A percentile compares a stretch with the other conserved stretches of the same genome.
These are phyloP conservation scores for Epistrophe eligans DNA, from an alignment of 2,888 invertebrate species.

Conservation along the genomic window DNA sequence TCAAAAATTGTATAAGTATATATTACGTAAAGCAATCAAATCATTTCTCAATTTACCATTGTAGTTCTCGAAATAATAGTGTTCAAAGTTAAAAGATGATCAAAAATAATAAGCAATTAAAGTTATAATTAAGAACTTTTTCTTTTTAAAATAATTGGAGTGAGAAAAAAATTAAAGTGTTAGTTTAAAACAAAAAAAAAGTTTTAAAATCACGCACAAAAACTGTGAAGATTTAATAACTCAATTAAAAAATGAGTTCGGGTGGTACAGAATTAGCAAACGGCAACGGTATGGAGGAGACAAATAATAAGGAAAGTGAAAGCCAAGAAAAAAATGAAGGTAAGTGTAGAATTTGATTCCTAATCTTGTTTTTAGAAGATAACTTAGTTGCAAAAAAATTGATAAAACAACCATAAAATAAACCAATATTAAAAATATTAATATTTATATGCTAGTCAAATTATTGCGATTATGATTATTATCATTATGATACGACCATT, in stretches of 20 bases:
- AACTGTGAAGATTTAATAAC: slow-evolving; percentile 33
- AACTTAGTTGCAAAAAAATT: too few relatives aligned
- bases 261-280: slow-evolving; percentile 57
- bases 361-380: too few relatives aligned
- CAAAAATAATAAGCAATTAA: slow-evolving; percentile 46
- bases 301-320: slow-evolving; percentile 51
- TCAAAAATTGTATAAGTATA: background rate
- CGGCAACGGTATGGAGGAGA: slow-evolving; percentile 53
- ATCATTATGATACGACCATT: too few relatives aligned
- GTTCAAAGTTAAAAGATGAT: slow-evolving; percentile 39
- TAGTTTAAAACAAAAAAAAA: background rate
- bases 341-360: slow-evolving; percentile 26
- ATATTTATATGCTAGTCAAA: too few relatives aligned
- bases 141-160: slow-evolving; percentile 8
- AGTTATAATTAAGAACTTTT: slow-evolving; percentile 5
- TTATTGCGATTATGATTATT: too few relatives aligned
- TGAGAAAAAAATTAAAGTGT: slow-evolving; percentile 5
- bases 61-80: background rate
- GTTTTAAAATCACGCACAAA: background rate
- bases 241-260: slow-evolving; percentile 57
- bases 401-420: too few relatives aligned
- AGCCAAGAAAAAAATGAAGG: slow-evolving; percentile 59
- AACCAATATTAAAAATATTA: too few relatives aligned
- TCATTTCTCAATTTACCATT: background rate
- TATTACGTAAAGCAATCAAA: background rate